Evolutionary conservation across 1,140 invertebrate species (phyloP), one percentile per base, ranked within the genome.

Genomic region (Achroia grisella): DNA sequence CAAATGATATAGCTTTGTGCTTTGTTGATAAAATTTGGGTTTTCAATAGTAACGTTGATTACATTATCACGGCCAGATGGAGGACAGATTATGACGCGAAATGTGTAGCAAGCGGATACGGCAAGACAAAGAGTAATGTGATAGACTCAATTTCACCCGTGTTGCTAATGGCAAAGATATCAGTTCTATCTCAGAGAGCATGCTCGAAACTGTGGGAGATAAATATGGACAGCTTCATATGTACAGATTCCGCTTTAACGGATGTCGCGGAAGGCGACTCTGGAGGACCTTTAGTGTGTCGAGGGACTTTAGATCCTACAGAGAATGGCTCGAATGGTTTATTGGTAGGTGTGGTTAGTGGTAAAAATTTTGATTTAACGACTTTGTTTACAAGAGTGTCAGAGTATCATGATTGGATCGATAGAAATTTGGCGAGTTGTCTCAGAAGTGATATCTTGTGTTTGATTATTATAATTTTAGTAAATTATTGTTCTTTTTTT

Each of bases 321-420:
- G 67, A 75, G 12, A 32, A 44, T 1, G 17, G 39, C 0, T 32
- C 40, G 1, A 59, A 34, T 6, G 62, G 65, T n/a, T 35, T 74
- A 6, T 35, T 82, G 15, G 68, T 68, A 0, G 78, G 78, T 0
- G 35, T 82, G 0, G 73, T 77, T 1, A 69, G 73, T 35, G 78
- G 78, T 1, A 79, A 79, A 40, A 79, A 77, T 42, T 66, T 64
- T 34, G 78, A 79, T 39, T 70, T 57, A 36, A 76, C 75, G 0
- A 73, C 64, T 0, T 31, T 82, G 10, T 82, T 49, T 32, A 79
- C 73, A 0, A 52, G 78, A 14, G 63, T 82, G 0, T 76, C 78
- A 0, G 56, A 48, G 4, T 82, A 62, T 39, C 39, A 39, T 8
- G 51, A 64, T 5, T 82, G 73, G 73, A 66, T 82, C 2, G 58